phyloP scores from a whole-genome alignment of 2,888 invertebrate genomes.

The Apamea anceps region DNA sequence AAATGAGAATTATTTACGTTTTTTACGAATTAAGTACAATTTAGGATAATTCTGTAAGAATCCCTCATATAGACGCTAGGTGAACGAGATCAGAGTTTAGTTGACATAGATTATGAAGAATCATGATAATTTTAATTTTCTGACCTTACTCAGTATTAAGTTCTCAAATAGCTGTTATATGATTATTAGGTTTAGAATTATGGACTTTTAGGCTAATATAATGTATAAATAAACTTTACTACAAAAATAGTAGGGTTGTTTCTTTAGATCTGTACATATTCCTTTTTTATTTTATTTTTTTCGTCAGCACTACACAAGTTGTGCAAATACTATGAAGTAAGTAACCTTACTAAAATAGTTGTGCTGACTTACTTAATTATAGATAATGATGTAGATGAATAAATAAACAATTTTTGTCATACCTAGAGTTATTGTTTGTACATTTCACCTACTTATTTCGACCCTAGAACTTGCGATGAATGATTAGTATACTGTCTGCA shows the following conservation, averaged over 20 bases:
- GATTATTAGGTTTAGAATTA: constrained; percentile 82
- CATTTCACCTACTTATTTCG: constrained; percentile 55
- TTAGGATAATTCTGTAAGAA: constrained; percentile 85
- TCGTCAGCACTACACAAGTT: constrained; percentile 53
- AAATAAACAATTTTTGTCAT: constrained; percentile 50
- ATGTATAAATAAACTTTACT: constrained; percentile 87
- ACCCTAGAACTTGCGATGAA: constrained; percentile 47
- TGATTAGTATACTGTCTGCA: constrained; percentile 1
- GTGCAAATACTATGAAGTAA: constrained; percentile 54
- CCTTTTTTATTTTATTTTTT: constrained; percentile 73
- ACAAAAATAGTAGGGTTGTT: constrained; percentile 87
- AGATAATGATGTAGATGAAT: constrained; percentile 51
- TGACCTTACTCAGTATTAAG: constrained; percentile 89
- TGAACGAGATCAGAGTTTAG: constrained; percentile 77
- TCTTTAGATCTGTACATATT: constrained; percentile 88
- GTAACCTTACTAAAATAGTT: constrained; percentile 53
- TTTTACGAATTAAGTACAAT: constrained; percentile 88
- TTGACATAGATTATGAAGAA: constrained; percentile 78
- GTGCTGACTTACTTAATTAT: constrained; percentile 57
- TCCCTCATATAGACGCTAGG: constrained; percentile 84
- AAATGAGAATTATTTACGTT: constrained; percentile 78
- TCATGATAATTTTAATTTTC: constrained; percentile 80
- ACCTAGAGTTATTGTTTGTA: constrained; percentile 53
- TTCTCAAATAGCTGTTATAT: constrained; percentile 86
- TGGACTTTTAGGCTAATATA: constrained; percentile 83